Base-by-base conservation (phyloP, 2,888 invertebrate species). In the Athalia circularis region DNA sequence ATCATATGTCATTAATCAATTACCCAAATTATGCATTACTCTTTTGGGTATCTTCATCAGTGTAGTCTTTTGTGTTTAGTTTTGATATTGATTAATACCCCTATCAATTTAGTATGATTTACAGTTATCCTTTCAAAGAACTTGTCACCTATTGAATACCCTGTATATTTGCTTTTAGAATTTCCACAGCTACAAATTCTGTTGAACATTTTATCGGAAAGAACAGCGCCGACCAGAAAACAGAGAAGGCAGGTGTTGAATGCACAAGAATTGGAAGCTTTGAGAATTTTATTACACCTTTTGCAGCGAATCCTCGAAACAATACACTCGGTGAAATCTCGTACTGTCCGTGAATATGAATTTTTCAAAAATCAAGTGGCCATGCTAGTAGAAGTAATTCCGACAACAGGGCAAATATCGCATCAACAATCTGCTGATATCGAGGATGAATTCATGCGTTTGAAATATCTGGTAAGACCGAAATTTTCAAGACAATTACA, bases 381-480 rank as follows among this genome's bases (percentile, higher is more conserved):
- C 29, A 62, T 75, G 62, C 47, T 75, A 7, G 43, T 50, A 5
- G 43, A 75, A 48, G 48, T 15, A 29, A 29, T 50, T 48, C 62
- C 75, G 15, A 62, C 15, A 6, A 75, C 62, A 29, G 75, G 75
- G 3, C 75, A 75, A 50, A 75, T 75, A 9, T 62, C 62, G 4
- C 11, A 50, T 9, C 75, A 75, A 62, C 50, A 75, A 75, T 29
- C 62, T 5, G 15, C 7, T 29, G 75, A 75, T 13, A 75, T 75
- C 13, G n/a, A 62, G 9, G 29, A 15, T 4, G 75, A 75, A 29
- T 43, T 75, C 11, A 11, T 52, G 4, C 61, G 75, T 54, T 62
- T 75, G 5, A 11, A 61, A 15, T 75, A 62, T 45, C 61, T 75
- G 75, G 75, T 75, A 64, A 75, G 45, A 15, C 0, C 29, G 29